Percentiles rank a stretch among this genome's conserved stretches.
phyloP scores from a whole-genome alignment of 2,888 invertebrate genomes.

The Meiosimyza decipiens region DNA sequence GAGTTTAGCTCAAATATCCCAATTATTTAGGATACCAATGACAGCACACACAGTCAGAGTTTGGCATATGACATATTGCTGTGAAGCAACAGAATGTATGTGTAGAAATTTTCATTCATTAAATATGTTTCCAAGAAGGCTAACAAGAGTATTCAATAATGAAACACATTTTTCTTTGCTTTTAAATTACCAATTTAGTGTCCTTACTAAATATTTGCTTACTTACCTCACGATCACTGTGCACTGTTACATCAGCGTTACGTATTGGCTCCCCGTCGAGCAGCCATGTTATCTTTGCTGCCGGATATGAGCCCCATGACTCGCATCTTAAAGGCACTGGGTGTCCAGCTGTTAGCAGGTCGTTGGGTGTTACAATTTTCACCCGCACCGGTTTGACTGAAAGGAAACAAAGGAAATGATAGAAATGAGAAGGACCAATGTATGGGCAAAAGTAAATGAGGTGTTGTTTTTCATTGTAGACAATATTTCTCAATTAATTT shows the following conservation, averaged over 20 bases:
- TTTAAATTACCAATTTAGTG: too few species aligned
- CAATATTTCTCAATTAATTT: neutral
- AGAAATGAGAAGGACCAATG: neutral
- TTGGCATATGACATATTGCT: too few species aligned
- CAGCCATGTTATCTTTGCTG: slow-evolving; percentile 85
- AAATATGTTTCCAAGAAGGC: neutral
- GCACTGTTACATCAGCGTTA: slow-evolving; percentile 73
- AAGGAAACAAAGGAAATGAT: slow-evolving; percentile 42
- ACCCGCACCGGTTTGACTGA: slow-evolving; percentile 84
- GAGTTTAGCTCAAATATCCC: too few species aligned
- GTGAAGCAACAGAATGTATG: neutral
- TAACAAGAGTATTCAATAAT: neutral
- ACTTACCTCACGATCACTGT: slow-evolving; percentile 67
- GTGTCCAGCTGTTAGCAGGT: slow-evolving; percentile 78
- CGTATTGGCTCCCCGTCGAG: slow-evolving; percentile 77
- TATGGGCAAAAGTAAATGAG: too few species aligned
- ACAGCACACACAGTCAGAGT: too few species aligned
- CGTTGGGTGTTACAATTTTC: slow-evolving; percentile 78
- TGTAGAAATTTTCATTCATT: neutral
- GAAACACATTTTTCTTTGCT: too few species aligned
- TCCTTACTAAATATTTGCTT: neutral
- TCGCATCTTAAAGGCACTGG: slow-evolving; percentile 82
- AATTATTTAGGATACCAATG: too few species aligned
- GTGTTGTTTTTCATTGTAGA: too few species aligned
- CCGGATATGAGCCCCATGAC: slow-evolving; percentile 84